phyloP scores from a whole-genome alignment of 2,797 vertebrate species.

The Tolypeutes matacus region DNA sequence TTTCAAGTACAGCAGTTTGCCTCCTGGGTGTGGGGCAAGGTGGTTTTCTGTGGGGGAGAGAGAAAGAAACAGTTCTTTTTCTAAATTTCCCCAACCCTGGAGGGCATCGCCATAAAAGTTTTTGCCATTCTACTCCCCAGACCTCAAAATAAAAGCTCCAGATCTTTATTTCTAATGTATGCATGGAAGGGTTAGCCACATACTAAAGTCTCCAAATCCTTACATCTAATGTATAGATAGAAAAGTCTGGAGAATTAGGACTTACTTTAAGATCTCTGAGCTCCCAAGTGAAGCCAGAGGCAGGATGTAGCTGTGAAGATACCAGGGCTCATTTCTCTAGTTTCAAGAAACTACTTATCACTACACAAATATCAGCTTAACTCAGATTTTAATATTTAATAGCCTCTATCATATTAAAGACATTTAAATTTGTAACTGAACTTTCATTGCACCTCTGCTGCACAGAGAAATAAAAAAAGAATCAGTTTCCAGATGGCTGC shows the following conservation, averaged over 20 bases:
- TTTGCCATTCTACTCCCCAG: neutral
- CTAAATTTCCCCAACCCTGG: neutral
- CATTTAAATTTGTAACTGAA: conserved; percentile 52
- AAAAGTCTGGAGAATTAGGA: neutral
- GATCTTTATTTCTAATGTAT: neutral
- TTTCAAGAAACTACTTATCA: conserved; percentile 4
- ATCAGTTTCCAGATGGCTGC: neutral
- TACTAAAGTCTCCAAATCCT: neutral
- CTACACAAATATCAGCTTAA: conserved; percentile 50
- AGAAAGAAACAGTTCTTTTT: neutral
- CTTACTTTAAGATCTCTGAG: neutral
- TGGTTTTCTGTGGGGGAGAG: neutral
- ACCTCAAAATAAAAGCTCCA: neutral
- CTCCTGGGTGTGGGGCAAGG: neutral
- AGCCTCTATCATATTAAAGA: conserved; percentile 29
- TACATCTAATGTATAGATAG: neutral
- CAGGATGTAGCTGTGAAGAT: neutral
- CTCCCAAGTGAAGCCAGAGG: neutral
- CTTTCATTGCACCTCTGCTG: conserved; percentile 56
- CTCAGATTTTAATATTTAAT: conserved; percentile 71
- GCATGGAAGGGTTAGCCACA: neutral
- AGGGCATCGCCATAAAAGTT: neutral
- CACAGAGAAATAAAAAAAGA: conserved; percentile 71
- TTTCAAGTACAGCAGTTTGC: neutral
- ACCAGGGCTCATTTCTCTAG: conserved; percentile 3